Conservation (phyloP, 2,113 vertebrate species). For the Casuarius casuarius region DNA sequence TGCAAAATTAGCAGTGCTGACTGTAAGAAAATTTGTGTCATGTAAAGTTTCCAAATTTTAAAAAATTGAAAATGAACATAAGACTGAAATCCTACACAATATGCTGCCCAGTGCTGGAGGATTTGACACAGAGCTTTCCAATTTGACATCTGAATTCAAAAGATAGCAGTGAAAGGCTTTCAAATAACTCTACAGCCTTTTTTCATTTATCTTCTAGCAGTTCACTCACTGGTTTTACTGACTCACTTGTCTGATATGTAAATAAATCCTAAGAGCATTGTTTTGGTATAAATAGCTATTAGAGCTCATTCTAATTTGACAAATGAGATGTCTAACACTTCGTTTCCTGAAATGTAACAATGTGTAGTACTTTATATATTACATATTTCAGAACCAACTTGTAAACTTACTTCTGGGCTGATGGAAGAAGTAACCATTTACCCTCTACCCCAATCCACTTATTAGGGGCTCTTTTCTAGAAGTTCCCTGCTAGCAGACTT, state of each 20-base stretch:
- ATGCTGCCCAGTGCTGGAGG: neutral
- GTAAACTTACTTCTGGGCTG: neutral
- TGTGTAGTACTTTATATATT: neutral
- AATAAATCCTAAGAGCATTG: constrained; percentile 28
- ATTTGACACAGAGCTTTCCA: neutral
- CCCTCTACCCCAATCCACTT: neutral
- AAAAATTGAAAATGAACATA: neutral
- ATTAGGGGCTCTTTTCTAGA: neutral
- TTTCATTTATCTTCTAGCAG: constrained; percentile 45
- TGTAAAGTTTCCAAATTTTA: neutral
- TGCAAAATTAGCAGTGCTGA: neutral
- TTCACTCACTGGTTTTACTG: constrained; percentile 18
- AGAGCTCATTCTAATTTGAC: constrained; percentile 15
- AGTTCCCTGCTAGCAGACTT: neutral
- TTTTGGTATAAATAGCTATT: constrained; percentile 53
- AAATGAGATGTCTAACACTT: constrained; percentile 41
- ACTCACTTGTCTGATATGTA: constrained; percentile 56
- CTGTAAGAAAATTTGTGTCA: neutral
- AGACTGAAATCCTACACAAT: neutral
- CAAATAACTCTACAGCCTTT: constrained; percentile 10
- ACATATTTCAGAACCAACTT: neutral
- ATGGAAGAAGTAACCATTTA: neutral
- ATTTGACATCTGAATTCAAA: neutral
- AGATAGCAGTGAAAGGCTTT: neutral
- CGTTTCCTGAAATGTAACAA: constrained; percentile 44